Evolutionary conservation across 2,797 vertebrate genomes (phyloP), one percentile per base, ranked within the genome.

Genomic region (Pseudopleuronectes americanus): DNA sequence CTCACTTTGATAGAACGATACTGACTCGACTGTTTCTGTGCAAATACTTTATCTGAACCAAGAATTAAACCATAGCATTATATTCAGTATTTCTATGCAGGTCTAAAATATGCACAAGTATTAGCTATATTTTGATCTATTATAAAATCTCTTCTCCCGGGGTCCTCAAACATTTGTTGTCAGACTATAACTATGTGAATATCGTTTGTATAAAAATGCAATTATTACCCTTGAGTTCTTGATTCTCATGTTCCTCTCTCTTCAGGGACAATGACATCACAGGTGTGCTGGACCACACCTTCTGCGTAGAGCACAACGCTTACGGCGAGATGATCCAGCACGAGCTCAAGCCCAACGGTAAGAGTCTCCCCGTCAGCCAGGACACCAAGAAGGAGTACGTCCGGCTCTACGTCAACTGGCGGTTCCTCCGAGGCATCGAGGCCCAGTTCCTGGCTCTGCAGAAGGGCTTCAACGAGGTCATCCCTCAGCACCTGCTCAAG

Each of bases 391-490:
- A 96, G 78, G 97, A 98, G 22, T 98, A 98, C 9, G 97, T 98
- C 83, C 95, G 98, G 58, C 95, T 99, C 28, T 99, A 99, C 26
- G 98, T 99, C 71, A 99, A 98, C 94, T 99, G 98, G 98, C 93
- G 98, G 22, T 99, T 99, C 84, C 94, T 99, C 87, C 94, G 96
- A 79, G 97, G 98, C 73, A 99, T 99, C 3, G 98, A 99, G 90
- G 98, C 98, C 22, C 98, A 99, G 85, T 99, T 99, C 90, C 93
- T 99, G 89, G 97, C 98, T 6, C 95, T 99, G 71, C 98, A 99
- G 92, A 99, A 99, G 79, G 98, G 98, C 80, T 99, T 99, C 92
- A 98, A 99, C 64, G 98, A 99, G 93, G 97, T 99, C 89, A 99
- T 99, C 89, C 98, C 98, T 14, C 98, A 99, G 77, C 97, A 98